Percentiles rank a stretch among this genome's conserved stretches.
Evolutionary conservation across 2,888 invertebrate species (phyloP).

Genomic region (Galerucella calmariensis): DNA sequence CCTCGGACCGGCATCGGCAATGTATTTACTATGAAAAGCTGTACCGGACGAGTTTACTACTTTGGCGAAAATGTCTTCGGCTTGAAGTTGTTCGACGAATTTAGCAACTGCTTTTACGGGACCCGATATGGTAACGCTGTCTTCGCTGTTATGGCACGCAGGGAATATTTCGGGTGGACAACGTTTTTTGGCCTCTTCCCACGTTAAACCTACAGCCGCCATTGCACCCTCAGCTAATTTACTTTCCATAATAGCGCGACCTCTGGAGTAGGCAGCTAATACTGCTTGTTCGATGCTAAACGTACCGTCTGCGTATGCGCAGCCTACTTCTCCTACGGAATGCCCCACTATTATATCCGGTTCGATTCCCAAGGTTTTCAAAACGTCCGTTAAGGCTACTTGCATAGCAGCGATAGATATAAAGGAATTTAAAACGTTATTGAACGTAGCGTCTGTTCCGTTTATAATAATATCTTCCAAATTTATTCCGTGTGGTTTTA

Average conservation of each 20-base stretch:
- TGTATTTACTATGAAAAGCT: conserved; percentile 96
- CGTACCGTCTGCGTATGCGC: conserved; percentile 96
- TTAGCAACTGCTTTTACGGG: conserved; percentile 76
- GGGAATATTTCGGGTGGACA: conserved; percentile 84
- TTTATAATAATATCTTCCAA: conserved; percentile 83
- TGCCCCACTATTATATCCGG: conserved; percentile 98
- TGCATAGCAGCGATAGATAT: conserved; percentile 95
- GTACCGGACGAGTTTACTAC: conserved; percentile 87
- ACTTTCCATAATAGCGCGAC: conserved; percentile 83
- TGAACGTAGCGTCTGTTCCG: conserved; percentile 81
- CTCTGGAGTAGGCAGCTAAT: conserved; percentile 93
- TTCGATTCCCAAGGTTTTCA: conserved; percentile 78
- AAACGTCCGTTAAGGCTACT: conserved; percentile 92
- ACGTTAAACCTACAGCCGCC: conserved; percentile 92
- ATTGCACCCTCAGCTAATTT: conserved; percentile 81
- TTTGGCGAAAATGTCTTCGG: conserved; percentile 84
- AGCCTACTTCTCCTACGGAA: conserved; percentile 93
- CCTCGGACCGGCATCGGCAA: conserved; percentile 85
- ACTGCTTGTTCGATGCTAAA: conserved; percentile 95
- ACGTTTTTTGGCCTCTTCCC: conserved; percentile 81
- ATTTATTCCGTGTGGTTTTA: conserved; percentile 84
- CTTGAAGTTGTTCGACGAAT: conserved; percentile 77
- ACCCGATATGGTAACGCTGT: conserved; percentile 95
- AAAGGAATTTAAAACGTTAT: conserved; percentile 90
- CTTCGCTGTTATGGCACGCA: conserved; percentile 94